Conservation (phyloP, 35 echinoderm and acorn worm species). For the Eucidaris tribuloides region DNA sequence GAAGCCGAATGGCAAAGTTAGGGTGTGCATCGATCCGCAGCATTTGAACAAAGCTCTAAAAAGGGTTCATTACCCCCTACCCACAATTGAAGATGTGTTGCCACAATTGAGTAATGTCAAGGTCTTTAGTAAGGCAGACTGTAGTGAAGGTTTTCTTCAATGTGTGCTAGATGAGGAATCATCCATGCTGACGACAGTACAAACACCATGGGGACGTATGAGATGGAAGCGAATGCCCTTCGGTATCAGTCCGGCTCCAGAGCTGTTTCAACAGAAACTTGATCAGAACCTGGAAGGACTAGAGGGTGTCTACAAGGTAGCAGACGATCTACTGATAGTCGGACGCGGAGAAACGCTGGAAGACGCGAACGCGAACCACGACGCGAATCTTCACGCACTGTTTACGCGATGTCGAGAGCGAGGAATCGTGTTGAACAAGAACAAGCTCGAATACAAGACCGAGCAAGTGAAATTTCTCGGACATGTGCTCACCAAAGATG, state of each 20-base stretch:
- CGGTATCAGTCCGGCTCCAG: slow-evolving; percentile 50
- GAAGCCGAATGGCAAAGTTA: slow-evolving; percentile 11
- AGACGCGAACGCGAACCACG: slow-evolving; percentile 71
- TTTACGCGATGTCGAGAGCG: slow-evolving; percentile 47
- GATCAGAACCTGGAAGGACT: slow-evolving; percentile 66
- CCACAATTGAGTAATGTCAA: slow-evolving; percentile 30
- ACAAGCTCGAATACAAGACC: slow-evolving; percentile 57
- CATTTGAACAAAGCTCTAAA: slow-evolving; percentile 45
- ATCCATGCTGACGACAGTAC: slow-evolving; percentile 48
- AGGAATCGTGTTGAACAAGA: slow-evolving; percentile 60
- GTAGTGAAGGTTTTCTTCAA: slow-evolving; percentile 63
- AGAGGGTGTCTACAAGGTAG: slow-evolving; percentile 47
- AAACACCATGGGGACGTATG: slow-evolving; percentile 67
- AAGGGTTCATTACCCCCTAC: slow-evolving; percentile 19
- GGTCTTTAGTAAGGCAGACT: slow-evolving; percentile 54
- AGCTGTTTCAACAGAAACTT: slow-evolving; percentile 51
- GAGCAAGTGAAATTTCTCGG: slow-evolving; percentile 26
- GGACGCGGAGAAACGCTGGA: slow-evolving; percentile 44
- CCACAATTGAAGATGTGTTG: slow-evolving; percentile 46
- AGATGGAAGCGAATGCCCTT: slow-evolving; percentile 57
- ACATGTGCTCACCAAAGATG: slow-evolving; percentile 6
- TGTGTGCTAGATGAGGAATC: slow-evolving; percentile 55
- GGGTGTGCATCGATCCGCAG: slow-evolving; percentile 48
- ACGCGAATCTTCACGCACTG: slow-evolving; percentile 40
- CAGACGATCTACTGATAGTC: slow-evolving; percentile 72